Base-by-base conservation (phyloP, 2,113 vertebrate genomes). In the Arenaria interpres region DNA sequence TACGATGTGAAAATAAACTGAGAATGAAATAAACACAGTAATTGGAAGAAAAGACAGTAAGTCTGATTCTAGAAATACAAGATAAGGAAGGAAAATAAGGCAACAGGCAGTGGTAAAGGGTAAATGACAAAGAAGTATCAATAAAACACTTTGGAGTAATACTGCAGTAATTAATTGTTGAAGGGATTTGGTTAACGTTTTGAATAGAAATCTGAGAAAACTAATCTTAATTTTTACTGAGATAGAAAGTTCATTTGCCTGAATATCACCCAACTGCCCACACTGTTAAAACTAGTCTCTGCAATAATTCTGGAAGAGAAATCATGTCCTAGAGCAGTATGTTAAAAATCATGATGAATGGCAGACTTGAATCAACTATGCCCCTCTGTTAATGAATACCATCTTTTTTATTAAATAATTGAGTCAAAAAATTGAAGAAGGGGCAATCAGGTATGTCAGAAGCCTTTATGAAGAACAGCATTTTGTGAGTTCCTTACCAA, bases 111-210 rank as follows among this genome's bases (percentile, higher is more conserved):
- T 39, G 45, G 21, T 69, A 93, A 68, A 46, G 74, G 75, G 22
- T 94, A 95, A 95, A 76, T 90, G 46, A 79, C 46, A 51, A 89
- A 86, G 77, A 83, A 93, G 53, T 89, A 92, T 73, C 89, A 54
- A 78, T 84, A 94, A 97, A 97, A 81, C 32, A 68, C 94, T 93
- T 97, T 85, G 75, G 60, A 92, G 45, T 91, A 93, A 91, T 95
- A 91, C 41, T 71, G 66, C 39, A 69, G 35, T 95, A 96, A 96
- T 94, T 96, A 96, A 93, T 95, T 85, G 9, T 88, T 92, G 95
- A 79, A 96, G 93, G 87, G 74, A 96, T 95, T 95, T 79, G 45
- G 72, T 95, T 97, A 93, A 91, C 66, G 33, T 86, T 97, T 96
- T 95, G 85, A 94, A 92, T 79, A 88, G 45, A 92, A 96, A 95